These are phyloP conservation scores for Lutjanus argentimaculatus DNA, from an alignment of 2,797 vertebrate species.

Conservation along the genomic window DNA sequence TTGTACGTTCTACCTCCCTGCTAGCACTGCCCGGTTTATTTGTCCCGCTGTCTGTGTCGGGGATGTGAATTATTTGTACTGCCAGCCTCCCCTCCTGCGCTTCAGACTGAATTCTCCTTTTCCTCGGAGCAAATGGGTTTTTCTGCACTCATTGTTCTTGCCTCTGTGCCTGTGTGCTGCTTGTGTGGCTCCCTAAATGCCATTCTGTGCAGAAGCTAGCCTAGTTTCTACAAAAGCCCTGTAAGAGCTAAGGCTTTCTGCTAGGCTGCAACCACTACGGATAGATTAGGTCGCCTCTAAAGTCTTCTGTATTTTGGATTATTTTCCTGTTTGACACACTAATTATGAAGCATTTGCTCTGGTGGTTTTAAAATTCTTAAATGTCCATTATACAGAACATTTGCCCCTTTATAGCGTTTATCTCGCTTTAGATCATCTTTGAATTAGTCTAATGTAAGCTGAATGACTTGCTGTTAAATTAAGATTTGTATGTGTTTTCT, in stretches of 20 bases:
- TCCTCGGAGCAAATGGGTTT: conserved; percentile 76
- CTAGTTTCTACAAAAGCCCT: conserved; percentile 66
- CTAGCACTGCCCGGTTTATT: conserved; percentile 69
- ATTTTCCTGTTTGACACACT: conserved; percentile 1
- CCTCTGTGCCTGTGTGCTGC: conserved; percentile 71
- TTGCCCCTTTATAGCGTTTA: not conserved
- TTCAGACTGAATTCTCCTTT: conserved; percentile 67
- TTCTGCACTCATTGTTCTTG: conserved; percentile 75
- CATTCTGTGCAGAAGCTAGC: conserved; percentile 61
- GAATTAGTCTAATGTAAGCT: not conserved
- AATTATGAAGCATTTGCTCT: conserved; percentile 23
- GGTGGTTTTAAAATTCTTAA: conserved; percentile 8
- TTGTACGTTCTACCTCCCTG: conserved; percentile 69
- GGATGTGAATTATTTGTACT: conserved; percentile 82
- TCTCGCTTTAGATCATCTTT: conserved; percentile 31
- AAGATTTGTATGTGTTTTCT: conserved; percentile 53
- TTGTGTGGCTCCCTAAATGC: conserved; percentile 77
- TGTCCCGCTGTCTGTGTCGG: conserved; percentile 74
- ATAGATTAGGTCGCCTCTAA: conserved; percentile 29
- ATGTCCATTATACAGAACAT: conserved; percentile 46
- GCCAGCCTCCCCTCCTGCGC: conserved; percentile 67
- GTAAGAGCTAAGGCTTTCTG: conserved; percentile 33
- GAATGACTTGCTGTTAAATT: conserved; percentile 9
- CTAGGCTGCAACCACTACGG: conserved; percentile 20
- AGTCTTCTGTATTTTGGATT: conserved; percentile 57